phyloP scores from a whole-genome alignment of 2,113 vertebrate species.

The Chunga burmeisteri region DNA sequence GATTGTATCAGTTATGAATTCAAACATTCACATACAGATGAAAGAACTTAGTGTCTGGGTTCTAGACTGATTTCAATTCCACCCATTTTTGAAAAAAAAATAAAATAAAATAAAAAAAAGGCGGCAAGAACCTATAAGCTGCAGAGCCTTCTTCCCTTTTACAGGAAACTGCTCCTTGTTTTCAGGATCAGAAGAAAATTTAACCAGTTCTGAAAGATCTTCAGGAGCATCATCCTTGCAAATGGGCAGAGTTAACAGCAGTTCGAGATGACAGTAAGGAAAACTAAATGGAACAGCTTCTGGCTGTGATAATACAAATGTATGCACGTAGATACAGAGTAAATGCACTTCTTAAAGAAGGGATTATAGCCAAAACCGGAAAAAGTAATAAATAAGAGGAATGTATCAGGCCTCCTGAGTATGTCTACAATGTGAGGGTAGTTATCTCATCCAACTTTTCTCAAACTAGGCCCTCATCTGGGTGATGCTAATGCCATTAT shows the following conservation, averaged over 20 bases:
- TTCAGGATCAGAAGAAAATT: not conserved
- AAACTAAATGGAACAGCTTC: not conserved
- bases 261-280: not conserved
- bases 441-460: not conserved
- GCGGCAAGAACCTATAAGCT: not conserved
- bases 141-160: not conserved
- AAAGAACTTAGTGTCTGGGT: not conserved
- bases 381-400: not conserved
- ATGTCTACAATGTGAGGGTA: not conserved
- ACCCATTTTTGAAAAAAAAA: not conserved
- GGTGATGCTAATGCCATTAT: not conserved
- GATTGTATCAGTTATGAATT: not conserved
- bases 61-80: not conserved
- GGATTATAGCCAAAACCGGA: not conserved
- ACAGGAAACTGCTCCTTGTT: not conserved
- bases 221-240: not conserved
- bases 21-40: not conserved
- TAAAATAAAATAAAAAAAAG: not conserved
- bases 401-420: not conserved
- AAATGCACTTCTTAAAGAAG: not conserved
- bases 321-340: not conserved
- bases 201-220: not conserved
- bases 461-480: not conserved
- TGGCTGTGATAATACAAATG: not conserved
- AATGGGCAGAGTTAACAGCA: not conserved